A percentile compares a stretch with the other conserved stretches of the same genome.
These are phyloP conservation scores for Dipodomys stephensi DNA, from an alignment of 2,113 vertebrate genomes.

Conservation along the genomic window DNA sequence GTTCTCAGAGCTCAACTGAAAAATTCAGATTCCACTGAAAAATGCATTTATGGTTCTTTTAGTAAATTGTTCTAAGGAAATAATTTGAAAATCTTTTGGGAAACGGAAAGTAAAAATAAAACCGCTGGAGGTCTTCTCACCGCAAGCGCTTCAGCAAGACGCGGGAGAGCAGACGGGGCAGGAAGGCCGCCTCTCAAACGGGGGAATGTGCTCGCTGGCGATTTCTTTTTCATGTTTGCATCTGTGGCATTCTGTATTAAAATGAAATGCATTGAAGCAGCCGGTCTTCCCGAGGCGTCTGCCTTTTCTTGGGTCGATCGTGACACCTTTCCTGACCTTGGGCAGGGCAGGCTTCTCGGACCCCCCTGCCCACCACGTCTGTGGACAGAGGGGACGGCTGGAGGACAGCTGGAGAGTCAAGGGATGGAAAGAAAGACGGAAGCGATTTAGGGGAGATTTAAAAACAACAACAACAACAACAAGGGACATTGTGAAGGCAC, in stretches of 20 bases:
- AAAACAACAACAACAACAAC: neutral
- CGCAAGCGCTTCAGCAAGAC: slow-evolving; percentile 41
- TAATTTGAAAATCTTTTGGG: slow-evolving; percentile 67
- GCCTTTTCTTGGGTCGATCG: neutral
- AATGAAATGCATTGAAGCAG: slow-evolving; percentile 52
- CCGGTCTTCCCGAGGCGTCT: slow-evolving; percentile 23
- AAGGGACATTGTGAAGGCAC: neutral
- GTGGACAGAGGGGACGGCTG: neutral
- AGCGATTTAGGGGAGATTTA: slow-evolving; percentile 26
- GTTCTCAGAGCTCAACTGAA: slow-evolving; percentile 27
- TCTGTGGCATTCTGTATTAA: slow-evolving; percentile 39
- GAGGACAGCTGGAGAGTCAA: neutral
- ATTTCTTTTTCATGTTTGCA: slow-evolving; percentile 66
- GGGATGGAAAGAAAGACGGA: neutral
- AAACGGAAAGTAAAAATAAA: slow-evolving; percentile 70
- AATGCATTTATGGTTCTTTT: slow-evolving; percentile 56
- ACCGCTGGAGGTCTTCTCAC: slow-evolving; percentile 59
- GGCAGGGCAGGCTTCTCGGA: neutral
- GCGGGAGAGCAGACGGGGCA: slow-evolving; percentile 33
- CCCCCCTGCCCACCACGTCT: too few relatives aligned
- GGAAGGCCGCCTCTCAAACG: slow-evolving; percentile 52
- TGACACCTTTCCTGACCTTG: slow-evolving; percentile 48
- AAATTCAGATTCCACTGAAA: slow-evolving; percentile 59
- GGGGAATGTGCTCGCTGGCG: slow-evolving; percentile 54
- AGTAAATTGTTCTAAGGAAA: slow-evolving; percentile 64